A percentile compares a stretch with the other conserved stretches of the same genome.
Evolutionary conservation across 2,797 vertebrate species (phyloP).

Genomic region (Sebastes kiyomatsui): DNA sequence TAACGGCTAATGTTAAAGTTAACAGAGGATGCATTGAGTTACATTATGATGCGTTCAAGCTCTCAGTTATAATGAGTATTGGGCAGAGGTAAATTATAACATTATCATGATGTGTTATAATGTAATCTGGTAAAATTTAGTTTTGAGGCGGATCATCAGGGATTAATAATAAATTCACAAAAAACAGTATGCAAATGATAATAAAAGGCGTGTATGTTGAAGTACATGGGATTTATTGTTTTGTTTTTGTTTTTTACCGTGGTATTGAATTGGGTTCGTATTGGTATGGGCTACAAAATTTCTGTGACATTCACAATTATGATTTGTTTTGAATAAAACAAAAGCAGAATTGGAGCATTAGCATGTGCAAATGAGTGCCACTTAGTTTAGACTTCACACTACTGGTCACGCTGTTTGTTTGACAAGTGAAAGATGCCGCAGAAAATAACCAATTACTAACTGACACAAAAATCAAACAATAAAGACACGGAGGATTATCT

Average conservation of each 20-base stretch:
- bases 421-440: conserved; percentile 16
- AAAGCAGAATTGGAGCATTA: neutral
- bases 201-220: neutral
- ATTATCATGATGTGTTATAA: too few relatives aligned
- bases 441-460: conserved; percentile 39
- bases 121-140: too few relatives aligned
- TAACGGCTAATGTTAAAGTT: too few relatives aligned
- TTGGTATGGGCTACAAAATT: neutral
- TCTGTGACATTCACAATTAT: neutral
- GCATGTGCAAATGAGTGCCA: neutral
- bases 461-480: conserved; percentile 8
- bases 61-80: too few relatives aligned
- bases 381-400: conserved; percentile 13
- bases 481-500: neutral
- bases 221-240: neutral
- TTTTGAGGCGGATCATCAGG: too few relatives aligned
- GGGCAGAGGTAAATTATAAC: too few relatives aligned
- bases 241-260: neutral
- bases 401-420: neutral
- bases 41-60: too few relatives aligned
- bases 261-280: neutral
- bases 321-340: neutral
- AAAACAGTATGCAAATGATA: neutral
- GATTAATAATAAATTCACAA: neutral
- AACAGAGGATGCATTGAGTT: too few relatives aligned